Conservation (phyloP, 2,888 invertebrate genomes). For the Drosophila mimetica region DNA sequence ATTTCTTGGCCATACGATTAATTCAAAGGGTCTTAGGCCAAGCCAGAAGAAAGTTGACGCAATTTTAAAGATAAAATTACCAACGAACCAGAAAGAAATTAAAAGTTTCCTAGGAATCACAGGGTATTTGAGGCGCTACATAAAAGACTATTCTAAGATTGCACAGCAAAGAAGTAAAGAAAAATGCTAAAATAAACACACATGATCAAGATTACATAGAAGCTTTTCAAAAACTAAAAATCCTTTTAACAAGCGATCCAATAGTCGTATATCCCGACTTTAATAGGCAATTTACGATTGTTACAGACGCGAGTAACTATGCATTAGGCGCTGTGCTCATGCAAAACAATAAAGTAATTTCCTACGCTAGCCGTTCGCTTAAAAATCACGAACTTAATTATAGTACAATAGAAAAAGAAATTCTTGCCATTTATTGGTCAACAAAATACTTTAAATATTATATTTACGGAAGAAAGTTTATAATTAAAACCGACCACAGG, state of each 20-base stretch:
- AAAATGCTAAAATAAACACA: slow-evolving; percentile 18
- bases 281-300: neutral
- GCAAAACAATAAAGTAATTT: slow-evolving; percentile 8
- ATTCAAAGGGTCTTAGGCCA: slow-evolving; percentile 12
- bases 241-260: slow-evolving; percentile 8
- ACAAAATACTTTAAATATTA: slow-evolving; percentile 2
- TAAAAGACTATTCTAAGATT: slow-evolving; percentile 6
- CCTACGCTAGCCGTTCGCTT: neutral
- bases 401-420: slow-evolving; percentile 4
- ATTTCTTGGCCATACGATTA: slow-evolving; percentile 10
- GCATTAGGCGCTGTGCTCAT: slow-evolving; percentile 20
- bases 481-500: too few species aligned
- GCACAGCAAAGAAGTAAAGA: slow-evolving; percentile 11
- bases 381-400: slow-evolving; percentile 11
- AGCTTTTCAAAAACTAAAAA: slow-evolving; percentile 14
- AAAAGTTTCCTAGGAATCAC: slow-evolving; percentile 1
- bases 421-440: slow-evolving; percentile 7
- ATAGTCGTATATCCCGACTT: slow-evolving; percentile 3
- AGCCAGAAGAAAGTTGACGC: slow-evolving; percentile 16
- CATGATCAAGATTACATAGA: slow-evolving; percentile 11
- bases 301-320: slow-evolving; percentile 15
- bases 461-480: slow-evolving; percentile 3
- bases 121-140: neutral
- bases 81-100: slow-evolving; percentile 3
- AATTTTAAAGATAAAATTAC: neutral